Percentiles rank a stretch among this genome's conserved stretches.
Evolutionary conservation across 64 coral and sea anemone genomes (phyloP).

Genomic region (Trachythela sp.): DNA sequence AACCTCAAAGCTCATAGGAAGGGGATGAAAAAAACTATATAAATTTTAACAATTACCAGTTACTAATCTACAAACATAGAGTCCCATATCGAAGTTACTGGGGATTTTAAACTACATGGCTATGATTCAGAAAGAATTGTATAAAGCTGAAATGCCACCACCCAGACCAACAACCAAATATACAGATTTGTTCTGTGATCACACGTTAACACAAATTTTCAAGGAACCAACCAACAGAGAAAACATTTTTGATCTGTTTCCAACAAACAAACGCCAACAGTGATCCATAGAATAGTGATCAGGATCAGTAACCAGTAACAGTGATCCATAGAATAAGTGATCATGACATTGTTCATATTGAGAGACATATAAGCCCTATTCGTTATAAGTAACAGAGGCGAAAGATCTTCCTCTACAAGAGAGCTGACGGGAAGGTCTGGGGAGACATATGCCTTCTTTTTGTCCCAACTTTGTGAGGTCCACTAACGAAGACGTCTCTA

Average conservation of each 20-base stretch:
- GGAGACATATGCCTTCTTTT: no score
- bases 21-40: slow-evolving; percentile 21
- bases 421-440: no score
- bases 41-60: slow-evolving; percentile 25
- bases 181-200: slow-evolving; percentile 27
- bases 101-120: slow-evolving; percentile 47
- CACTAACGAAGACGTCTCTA: no score
- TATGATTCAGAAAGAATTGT: slow-evolving; percentile 56
- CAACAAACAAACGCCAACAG: no score
- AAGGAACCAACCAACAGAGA: slow-evolving; percentile 24
- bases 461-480: no score
- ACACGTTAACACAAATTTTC: slow-evolving; percentile 23
- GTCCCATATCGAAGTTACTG: slow-evolving; percentile 2
- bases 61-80: slow-evolving; percentile 19
- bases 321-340: no score
- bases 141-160: slow-evolving; percentile 48
- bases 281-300: no score
- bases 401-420: no score
- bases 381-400: no score
- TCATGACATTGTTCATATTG: no score
- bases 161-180: slow-evolving; percentile 38
- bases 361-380: no score
- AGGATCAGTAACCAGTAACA: no score
- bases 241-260: slow-evolving; percentile 49
- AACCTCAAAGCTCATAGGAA: slow-evolving; percentile 25